Conservation (phyloP, 2,113 vertebrate species). For the Butorides virescens region DNA sequence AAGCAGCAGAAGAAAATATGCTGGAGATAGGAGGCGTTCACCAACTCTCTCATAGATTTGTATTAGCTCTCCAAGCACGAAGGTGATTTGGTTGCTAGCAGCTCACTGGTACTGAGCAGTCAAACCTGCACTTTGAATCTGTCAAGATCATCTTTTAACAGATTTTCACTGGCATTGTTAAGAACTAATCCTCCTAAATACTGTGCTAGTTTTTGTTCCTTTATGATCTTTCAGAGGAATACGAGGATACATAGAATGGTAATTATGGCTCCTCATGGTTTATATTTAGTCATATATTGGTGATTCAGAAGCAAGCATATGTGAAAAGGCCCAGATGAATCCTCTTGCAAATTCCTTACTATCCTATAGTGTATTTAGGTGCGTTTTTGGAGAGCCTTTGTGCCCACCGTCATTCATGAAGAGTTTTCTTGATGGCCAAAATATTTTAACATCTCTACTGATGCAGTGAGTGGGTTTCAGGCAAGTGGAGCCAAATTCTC, state of each 20-base stretch:
- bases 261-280: neutral
- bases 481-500: neutral
- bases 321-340: neutral
- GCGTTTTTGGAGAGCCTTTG: neutral
- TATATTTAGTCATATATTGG: slow-evolving; percentile 16
- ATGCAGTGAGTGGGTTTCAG: neutral
- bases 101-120: neutral
- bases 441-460: neutral
- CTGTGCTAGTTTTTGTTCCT: neutral
- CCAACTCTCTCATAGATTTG: neutral
- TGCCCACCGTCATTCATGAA: neutral
- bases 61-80: neutral
- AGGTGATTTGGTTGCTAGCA: neutral
- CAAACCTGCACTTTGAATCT: neutral
- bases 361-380: neutral
- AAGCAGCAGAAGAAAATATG: neutral
- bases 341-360: neutral
- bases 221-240: neutral
- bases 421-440: neutral
- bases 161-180: neutral
- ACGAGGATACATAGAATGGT: neutral
- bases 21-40: neutral
- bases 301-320: slow-evolving; percentile 37
- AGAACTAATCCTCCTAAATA: neutral
- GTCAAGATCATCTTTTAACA: neutral